These are phyloP conservation scores for Gambusia yucatana DNA, from an alignment of 2,797 vertebrate species.

Conservation along the genomic window DNA sequence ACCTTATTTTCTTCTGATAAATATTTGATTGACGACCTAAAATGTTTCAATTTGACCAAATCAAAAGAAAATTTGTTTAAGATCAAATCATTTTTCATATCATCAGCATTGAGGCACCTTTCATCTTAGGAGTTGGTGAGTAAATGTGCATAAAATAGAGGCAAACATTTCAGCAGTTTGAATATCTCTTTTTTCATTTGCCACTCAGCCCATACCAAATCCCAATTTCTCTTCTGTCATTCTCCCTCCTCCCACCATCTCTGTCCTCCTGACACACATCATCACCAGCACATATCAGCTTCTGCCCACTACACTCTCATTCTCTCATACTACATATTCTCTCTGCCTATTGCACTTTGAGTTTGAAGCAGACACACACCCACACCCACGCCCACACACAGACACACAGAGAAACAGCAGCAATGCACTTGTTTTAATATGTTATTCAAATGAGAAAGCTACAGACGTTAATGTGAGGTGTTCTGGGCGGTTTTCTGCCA, in stretches of 20 bases:
- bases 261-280: constrained; percentile 54
- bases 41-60: not conserved
- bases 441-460: constrained; percentile 25
- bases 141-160: constrained; percentile 29
- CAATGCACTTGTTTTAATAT: constrained; percentile 15
- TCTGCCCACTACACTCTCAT: constrained; percentile 27
- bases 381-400: not conserved
- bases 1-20: not conserved
- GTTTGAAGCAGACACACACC: not conserved
- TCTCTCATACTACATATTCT: constrained; percentile 16
- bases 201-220: constrained; percentile 60
- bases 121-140: not conserved
- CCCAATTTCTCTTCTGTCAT: constrained; percentile 44
- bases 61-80: not conserved
- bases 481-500: not conserved
- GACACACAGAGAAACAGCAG: not conserved
- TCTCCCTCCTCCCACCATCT: constrained; percentile 52
- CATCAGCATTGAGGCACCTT: not conserved
- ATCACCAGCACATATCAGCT: constrained; percentile 51
- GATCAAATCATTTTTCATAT: not conserved
- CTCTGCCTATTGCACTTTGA: not conserved
- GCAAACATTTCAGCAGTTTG: constrained; percentile 8
- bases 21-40: not conserved
- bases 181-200: constrained; percentile 27
- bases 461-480: not conserved